Evolutionary conservation across 1,140 invertebrate species (phyloP).

Genomic region (Reticulitermes speratus): DNA sequence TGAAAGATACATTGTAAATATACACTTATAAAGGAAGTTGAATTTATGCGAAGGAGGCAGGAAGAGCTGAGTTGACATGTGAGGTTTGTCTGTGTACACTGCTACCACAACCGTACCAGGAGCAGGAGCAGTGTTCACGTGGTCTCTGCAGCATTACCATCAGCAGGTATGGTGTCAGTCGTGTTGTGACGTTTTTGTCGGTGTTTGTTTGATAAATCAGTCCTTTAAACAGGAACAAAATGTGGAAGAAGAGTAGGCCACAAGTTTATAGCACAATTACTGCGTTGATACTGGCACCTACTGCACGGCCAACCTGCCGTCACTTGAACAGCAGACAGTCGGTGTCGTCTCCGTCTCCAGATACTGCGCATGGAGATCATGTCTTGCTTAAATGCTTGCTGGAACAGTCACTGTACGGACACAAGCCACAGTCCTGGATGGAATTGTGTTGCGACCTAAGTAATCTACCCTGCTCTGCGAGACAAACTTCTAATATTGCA

Average conservation of each 20-base stretch:
- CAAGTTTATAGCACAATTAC: background rate
- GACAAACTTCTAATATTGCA: background rate
- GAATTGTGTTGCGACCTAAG: background rate
- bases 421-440: background rate
- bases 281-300: background rate
- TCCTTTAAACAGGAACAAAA: background rate
- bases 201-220: background rate
- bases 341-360: background rate
- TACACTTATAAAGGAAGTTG: too few species aligned
- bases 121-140: too few species aligned
- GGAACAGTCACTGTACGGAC: background rate
- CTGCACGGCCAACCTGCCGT: background rate
- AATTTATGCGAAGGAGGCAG: too few species aligned
- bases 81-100: too few species aligned
- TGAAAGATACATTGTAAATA: background rate
- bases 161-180: too few species aligned
- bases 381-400: background rate
- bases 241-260: background rate
- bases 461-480: background rate
- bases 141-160: too few species aligned
- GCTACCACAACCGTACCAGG: too few species aligned
- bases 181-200: too few species aligned
- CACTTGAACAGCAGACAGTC: background rate
- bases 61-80: too few species aligned
- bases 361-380: background rate